Base-by-base conservation (phyloP, 2,888 invertebrate genomes). In the Allolobophora icterica region DNA sequence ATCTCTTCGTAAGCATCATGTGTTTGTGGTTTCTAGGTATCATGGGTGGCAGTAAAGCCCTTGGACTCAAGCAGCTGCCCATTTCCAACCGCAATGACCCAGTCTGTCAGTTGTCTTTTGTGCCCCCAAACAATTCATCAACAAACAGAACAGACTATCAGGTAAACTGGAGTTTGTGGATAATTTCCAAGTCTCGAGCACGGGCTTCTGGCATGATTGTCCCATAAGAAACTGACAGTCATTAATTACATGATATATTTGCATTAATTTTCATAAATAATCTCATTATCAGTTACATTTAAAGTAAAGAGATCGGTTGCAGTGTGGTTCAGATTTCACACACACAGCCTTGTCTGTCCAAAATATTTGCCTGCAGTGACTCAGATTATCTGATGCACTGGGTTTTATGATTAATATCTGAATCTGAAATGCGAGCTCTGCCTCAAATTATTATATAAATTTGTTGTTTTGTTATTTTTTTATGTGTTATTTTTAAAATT, bases 71-170 rank as follows among this genome's bases (percentile, higher is more conserved):
- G 71, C 71, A 71, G 71, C n/a, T 71, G 17, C 71, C 71, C 71
- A 71, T n/a, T n/a, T 71, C 71, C 30, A 71, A 71, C n/a, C 71
- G 71, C 71, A 71, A 71, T 11, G 71, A 8, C n/a, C 30, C 71
- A 11, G n/a, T 30, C 11, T 71, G 71, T n/a, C 71, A 71, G 30
- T n/a, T 71, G 71, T n/a, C 30, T 71, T 71, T n/a, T 8, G 30
- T 71, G 71, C 71, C 71, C n/a, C 71, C 71, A 71, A 71, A n/a
- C 71, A 71, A 71, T 71, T 71, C 71, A 71, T 71, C 71, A n/a
- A n/a, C 71, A 11, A 4, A 30, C n/a, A 13, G 71, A 30, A n/a
- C 71, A n/a, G 71, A 71, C 4, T n/a, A n/a, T n/a, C 71, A 71
- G 71, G 71, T 71, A 71, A 71, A 71, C n/a, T n/a, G n/a, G 71